Evolutionary conservation across 2,113 vertebrate species (phyloP).

Genomic region (Suncus etruscus): DNA sequence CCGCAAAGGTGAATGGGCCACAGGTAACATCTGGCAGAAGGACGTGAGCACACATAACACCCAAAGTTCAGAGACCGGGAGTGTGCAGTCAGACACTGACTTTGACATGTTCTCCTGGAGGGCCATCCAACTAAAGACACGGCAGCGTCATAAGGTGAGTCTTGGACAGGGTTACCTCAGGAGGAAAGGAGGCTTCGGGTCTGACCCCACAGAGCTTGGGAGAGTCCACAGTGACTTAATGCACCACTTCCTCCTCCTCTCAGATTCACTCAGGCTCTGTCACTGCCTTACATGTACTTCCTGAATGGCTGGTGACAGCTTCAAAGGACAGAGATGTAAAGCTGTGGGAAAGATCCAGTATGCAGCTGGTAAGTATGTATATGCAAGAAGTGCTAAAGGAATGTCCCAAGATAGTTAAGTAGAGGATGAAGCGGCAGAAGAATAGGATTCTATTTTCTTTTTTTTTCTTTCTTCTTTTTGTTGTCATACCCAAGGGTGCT

Average conservation of each 20-base stretch:
- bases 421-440: background rate
- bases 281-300: constrained; percentile 80
- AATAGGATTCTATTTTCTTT: background rate
- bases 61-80: background rate
- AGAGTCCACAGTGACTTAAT: background rate
- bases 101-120: background rate
- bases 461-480: no score
- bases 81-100: accelerated
- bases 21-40: constrained; percentile 65
- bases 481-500: no score
- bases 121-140: background rate
- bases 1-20: constrained; percentile 55
- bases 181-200: background rate
- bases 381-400: background rate
- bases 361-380: constrained; percentile 80
- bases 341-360: constrained; percentile 81
- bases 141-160: constrained; percentile 73
- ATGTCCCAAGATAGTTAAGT: background rate
- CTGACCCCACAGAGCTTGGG: background rate
- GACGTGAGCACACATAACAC: constrained; percentile 21
- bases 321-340: constrained; percentile 84
- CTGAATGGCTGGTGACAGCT: constrained; percentile 81
- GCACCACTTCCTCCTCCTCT: background rate
- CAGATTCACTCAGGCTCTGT: constrained; percentile 82
- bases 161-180: background rate